phyloP scores from a whole-genome alignment of 2,113 vertebrate genomes.

The Bettongia penicillata region DNA sequence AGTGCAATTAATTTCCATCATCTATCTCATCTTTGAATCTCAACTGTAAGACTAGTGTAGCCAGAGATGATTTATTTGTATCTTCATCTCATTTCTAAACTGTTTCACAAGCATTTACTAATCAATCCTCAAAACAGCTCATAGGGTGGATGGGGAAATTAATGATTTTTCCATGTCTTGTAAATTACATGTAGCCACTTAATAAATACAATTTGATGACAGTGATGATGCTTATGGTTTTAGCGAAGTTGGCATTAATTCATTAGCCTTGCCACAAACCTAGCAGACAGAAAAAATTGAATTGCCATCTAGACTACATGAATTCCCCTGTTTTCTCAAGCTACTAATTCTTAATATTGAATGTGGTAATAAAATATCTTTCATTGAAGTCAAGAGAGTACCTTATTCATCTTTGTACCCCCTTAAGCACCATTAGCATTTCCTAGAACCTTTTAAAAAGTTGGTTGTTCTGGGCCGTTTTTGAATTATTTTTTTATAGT shows the following conservation, averaged over 20 bases:
- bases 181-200: slow-evolving; percentile 49
- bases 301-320: slow-evolving; percentile 2
- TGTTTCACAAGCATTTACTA: slow-evolving; percentile 28
- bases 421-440: background rate
- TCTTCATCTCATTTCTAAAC: slow-evolving; percentile 35
- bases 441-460: background rate
- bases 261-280: background rate
- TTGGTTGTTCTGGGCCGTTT: background rate
- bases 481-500: background rate
- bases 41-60: slow-evolving; percentile 31
- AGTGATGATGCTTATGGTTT: background rate
- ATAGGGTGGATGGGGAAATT: slow-evolving; percentile 31
- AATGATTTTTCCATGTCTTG: slow-evolving; percentile 57
- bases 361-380: background rate
- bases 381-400: background rate
- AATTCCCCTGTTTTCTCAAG: background rate
- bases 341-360: background rate
- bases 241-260: background rate
- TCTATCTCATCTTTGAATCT: slow-evolving; percentile 16
- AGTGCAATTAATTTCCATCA: background rate
- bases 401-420: background rate
- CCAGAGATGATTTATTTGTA: slow-evolving; percentile 38
- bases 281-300: slow-evolving; percentile 37
- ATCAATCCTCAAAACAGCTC: slow-evolving; percentile 41
- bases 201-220: slow-evolving; percentile 39